Evolutionary conservation across 2,888 invertebrate genomes (phyloP).

Genomic region (Melinaea marsaeus): DNA sequence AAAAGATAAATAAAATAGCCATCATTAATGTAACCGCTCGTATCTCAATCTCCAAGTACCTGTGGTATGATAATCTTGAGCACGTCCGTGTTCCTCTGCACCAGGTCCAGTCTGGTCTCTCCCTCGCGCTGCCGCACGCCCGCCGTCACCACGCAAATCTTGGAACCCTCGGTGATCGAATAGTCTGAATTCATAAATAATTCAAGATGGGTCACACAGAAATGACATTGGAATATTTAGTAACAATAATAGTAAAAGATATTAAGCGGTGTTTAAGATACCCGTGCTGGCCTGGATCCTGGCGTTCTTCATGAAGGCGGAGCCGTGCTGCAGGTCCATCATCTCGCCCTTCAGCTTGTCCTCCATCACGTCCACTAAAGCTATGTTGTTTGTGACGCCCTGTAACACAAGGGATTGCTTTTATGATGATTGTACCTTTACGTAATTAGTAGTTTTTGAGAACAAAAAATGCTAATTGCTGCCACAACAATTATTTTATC

Average conservation of each 20-base stretch:
- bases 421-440: background rate
- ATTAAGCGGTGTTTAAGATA: slow-evolving; percentile 26
- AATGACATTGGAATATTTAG: no score
- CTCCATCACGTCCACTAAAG: slow-evolving; percentile 87
- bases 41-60: slow-evolving; percentile 39
- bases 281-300: slow-evolving; percentile 82
- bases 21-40: background rate
- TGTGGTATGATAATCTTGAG: slow-evolving; percentile 91
- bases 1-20: background rate
- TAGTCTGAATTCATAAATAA: slow-evolving; percentile 77
- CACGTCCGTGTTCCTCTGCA: slow-evolving; percentile 94
- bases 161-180: slow-evolving; percentile 85
- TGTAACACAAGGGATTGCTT: slow-evolving; percentile 43
- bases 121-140: slow-evolving; percentile 94
- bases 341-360: slow-evolving; percentile 93
- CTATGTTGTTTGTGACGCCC: slow-evolving; percentile 88
- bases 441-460: no score
- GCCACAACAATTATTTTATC: no score
- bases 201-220: background rate
- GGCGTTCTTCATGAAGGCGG: slow-evolving; percentile 88
- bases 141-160: slow-evolving; percentile 92
- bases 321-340: slow-evolving; percentile 94
- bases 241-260: no score
- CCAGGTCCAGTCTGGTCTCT: slow-evolving; percentile 90
- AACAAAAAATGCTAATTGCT: no score